Base-by-base conservation (phyloP, 2,797 vertebrate species). In the Lacerta agilis region DNA sequence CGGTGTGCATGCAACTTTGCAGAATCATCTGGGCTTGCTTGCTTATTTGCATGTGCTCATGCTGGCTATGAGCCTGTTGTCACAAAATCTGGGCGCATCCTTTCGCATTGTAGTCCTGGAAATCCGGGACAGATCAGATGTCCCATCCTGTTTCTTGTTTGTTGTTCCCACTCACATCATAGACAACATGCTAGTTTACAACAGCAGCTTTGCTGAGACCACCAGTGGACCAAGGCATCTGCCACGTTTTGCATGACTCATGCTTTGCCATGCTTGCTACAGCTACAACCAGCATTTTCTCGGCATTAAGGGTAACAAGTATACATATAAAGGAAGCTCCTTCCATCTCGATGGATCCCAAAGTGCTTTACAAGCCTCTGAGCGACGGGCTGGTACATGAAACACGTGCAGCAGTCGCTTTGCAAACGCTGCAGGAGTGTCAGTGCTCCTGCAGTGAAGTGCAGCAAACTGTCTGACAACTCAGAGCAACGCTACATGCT, bases 401-500 rank as follows among this genome's bases (percentile, higher is more conserved):
- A 25, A 79, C 4, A 18, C 15, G 7, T 0, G 8, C 71, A 66
- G 69, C 67, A 13, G 5, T 61, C 1, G 0, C 85, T 23, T 67
- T 38, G 61, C 33, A 83, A 67, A 67, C 10, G 8, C 87, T 0
- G 0, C 79, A 33, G 92, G 80, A 66, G 82, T 85, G 0, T 49
- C 0, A 36, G 0, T 8, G 64, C 69, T 69, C 77, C 86, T 7
- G 29, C 61, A 80, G 29, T 66, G n/a, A 67, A 76, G 66, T 79
- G 79, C 72, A 86, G 80, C 58, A 86, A 64, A 79, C 10, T 64
- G 18, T 79, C 85, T 82, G 55, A 82, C 49, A 55, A 61, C 66
- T 80, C 78, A 87, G 71, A 87, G 58, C 69, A n/a, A 87, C 1
- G 33, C 82, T 78, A 87, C 82, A 87, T 85, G 83, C 45, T 86